These are phyloP conservation scores for Sebastes hopkinsi DNA, from an alignment of 2,797 vertebrate genomes.

Conservation along the genomic window DNA sequence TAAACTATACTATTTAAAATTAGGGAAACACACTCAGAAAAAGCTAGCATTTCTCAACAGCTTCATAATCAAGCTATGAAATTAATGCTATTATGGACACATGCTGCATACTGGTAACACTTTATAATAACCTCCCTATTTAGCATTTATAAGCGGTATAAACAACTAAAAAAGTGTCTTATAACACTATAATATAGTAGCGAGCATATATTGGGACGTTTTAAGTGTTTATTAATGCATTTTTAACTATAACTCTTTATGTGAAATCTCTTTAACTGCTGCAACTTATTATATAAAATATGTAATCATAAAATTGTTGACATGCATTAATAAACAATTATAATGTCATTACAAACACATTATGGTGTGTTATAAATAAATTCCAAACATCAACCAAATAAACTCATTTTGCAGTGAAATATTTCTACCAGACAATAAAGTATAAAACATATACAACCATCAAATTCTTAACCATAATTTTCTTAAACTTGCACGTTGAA, in stretches of 20 bases:
- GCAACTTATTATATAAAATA: background rate
- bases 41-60: background rate
- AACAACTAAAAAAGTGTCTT: background rate
- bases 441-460: too few species aligned
- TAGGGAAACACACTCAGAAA: background rate
- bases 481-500: too few species aligned
- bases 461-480: too few species aligned
- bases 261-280: background rate
- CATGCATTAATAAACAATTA: background rate
- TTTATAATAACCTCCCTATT: background rate
- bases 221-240: background rate
- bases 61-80: background rate
- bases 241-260: background rate
- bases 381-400: too few species aligned
- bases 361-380: background rate
- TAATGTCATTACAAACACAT: background rate
- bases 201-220: background rate
- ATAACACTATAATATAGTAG: background rate
- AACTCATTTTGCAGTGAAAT: accelerated
- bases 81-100: background rate
- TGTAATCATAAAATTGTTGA: background rate
- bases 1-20: background rate
- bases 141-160: background rate
- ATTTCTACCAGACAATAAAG: too few species aligned
- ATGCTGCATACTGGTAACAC: background rate